Base-by-base conservation (phyloP, 2,888 invertebrate species). In the Ryuthela nishihirai region DNA sequence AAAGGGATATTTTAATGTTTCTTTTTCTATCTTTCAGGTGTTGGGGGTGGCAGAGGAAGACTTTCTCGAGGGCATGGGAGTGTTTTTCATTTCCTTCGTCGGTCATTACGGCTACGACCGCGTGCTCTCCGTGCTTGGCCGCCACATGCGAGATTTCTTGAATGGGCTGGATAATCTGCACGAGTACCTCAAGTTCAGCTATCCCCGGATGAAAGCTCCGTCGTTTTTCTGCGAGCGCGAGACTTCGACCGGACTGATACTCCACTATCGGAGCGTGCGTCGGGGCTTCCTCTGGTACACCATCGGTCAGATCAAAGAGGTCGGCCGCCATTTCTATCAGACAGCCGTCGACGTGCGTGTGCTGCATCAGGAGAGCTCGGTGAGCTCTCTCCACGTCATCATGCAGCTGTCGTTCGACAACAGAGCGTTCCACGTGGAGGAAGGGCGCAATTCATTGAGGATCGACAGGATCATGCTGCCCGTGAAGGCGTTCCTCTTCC, bases 141-240 rank as follows among this genome's bases (percentile, higher is more conserved):
- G 95, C 4, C 91, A 95, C 73, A 88, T 97, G 84, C 79, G 95
- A 48, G 95, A 97, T 76, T 97, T 97, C 72, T 82, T 97, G 3
- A 97, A 95, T 72, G 94, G 78, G 0, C 78, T 98, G 68, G 97
- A 98, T 76, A 97, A 97, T 77, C 80, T 98, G 24, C 98, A 98
- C 74, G 97, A 97, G 74, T 98, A 98, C 74, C 80, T 98, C 40
- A 89, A 95, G 74, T 94, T 94, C 77, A 93, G 92, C 47, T 95
- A 95, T 73, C 94, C 94, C 0, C 81, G 87, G 68, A 80, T 85
- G 78, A 77, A 86, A 64, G 95, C 97, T 0, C 98, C 98, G 0
- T 93, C 93, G 47, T 98, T 98, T 74, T 95, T 94, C 69, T 94
- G 94, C 71, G 95, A 95, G 74, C 90, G 93, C 72, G 97, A 98